Evolutionary conservation across 2,888 invertebrate genomes (phyloP), one percentile per base, ranked within the genome.

Genomic region (Fragum fragum): DNA sequence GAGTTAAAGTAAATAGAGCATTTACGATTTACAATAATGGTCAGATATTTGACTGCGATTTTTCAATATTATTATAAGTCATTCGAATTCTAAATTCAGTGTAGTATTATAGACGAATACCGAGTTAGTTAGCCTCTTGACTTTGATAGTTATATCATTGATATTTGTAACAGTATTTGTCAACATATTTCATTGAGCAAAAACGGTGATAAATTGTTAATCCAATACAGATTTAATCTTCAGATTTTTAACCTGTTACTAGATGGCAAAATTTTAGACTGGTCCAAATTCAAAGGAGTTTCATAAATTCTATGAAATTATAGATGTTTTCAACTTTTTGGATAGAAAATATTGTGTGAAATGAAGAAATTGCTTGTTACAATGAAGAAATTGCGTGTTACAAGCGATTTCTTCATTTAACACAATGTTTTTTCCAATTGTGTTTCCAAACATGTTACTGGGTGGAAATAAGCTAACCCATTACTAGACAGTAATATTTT

Each of bases 31-130:
- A 57, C 57, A 26, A 57, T 57, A 57, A 26, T 14, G 57, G 57
- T 5, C 57, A 57, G 26, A 57, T 26, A 61, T 61, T 61, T 29
- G 23, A 32, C 26, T 61, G 61, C 26, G 61, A 61, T 61, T 29
- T 61, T 61, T 61, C 61, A 61, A 61, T 61, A 61, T 61, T 61
- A 23, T 61, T 26, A 32, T 18, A 61, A 57, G 57, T 57, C 23
- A 57, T 21, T 57, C 47, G 14, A 9, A 47, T 14, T 47, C 5
- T 18, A 47, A 47, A 47, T 5, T 47, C 16, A 14, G 14, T 47
- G 47, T 47, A 47, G 47, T 47, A 47, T 47, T 47, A 47, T 2
- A 47, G 14, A 9, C 7, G 16, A 3, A 47, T 14, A 9, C 16
- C 5, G 14, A 3, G 18, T 47, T 47, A 47, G 7, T 39, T 18